Evolutionary conservation across 1,140 invertebrate species (phyloP).

Genomic region (Bombus superbus): DNA sequence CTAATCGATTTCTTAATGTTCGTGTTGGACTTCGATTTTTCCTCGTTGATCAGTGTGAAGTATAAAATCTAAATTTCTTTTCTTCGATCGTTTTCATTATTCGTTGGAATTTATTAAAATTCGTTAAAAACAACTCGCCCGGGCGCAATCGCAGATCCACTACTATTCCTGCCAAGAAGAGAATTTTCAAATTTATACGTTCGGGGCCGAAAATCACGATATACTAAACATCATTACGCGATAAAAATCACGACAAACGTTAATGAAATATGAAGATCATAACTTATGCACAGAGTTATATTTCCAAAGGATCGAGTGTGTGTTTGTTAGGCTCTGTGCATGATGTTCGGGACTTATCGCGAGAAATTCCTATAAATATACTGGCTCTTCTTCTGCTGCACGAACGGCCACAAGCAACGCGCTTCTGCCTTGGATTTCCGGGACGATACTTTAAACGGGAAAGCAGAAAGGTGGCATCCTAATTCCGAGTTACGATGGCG

Average conservation of each 20-base stretch:
- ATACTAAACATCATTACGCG: background rate
- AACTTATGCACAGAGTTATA: background rate
- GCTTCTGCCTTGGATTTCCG: constrained; percentile 43
- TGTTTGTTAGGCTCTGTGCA: constrained; percentile 13
- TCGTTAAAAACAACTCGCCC: background rate
- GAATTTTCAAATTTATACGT: background rate
- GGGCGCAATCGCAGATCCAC: too few species aligned
- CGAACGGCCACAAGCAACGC: background rate
- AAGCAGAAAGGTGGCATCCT: constrained; percentile 46
- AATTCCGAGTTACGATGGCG: constrained; percentile 49
- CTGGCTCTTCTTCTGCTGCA: background rate
- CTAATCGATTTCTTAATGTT: background rate
- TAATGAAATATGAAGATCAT: constrained; percentile 5
- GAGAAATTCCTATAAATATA: constrained; percentile 37
- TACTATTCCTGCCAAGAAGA: too few species aligned
- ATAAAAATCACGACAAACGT: background rate
- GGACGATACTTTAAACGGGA: constrained; percentile 44
- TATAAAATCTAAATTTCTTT: background rate
- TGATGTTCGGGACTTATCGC: constrained; percentile 18
- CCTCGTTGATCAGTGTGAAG: background rate
- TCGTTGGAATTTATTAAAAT: background rate
- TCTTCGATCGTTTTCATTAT: too few species aligned
- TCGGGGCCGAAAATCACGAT: background rate
- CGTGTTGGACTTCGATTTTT: background rate
- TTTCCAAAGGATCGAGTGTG: constrained; percentile 1